Evolutionary conservation across 2,113 vertebrate genomes (phyloP).

Genomic region (Perccottus glenii): DNA sequence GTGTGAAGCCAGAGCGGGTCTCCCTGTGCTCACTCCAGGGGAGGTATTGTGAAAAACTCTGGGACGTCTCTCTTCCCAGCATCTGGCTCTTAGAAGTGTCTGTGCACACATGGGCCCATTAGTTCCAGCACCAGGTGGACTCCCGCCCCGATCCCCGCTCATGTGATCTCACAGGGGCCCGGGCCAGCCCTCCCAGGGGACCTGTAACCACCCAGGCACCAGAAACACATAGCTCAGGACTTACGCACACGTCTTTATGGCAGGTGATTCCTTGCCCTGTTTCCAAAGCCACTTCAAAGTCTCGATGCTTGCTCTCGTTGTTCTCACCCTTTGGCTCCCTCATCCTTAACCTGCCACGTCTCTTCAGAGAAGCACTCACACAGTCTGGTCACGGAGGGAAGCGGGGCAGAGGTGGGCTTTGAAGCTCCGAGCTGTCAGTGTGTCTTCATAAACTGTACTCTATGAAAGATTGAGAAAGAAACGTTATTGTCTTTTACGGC

Average conservation of each 20-base stretch:
- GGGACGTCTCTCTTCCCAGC: constrained; percentile 62
- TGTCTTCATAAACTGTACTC: neutral
- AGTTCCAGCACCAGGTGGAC: constrained; percentile 78
- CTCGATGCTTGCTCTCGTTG: constrained; percentile 30
- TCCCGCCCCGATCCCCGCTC: constrained; percentile 59
- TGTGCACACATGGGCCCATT: constrained; percentile 79
- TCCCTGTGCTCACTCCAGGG: constrained; percentile 50
- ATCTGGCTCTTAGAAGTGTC: constrained; percentile 80
- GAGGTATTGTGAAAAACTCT: constrained; percentile 63
- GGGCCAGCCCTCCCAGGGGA: constrained; percentile 69
- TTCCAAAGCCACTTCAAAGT: constrained; percentile 70
- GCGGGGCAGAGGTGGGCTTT: constrained; percentile 35
- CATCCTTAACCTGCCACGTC: constrained; percentile 56
- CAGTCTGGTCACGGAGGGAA: constrained; percentile 40
- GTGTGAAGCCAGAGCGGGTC: constrained; percentile 48
- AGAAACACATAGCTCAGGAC: constrained; percentile 75
- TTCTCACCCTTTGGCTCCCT: constrained; percentile 56
- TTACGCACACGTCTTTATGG: constrained; percentile 74
- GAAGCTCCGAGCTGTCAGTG: constrained; percentile 28
- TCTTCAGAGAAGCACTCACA: constrained; percentile 24
- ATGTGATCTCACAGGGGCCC: constrained; percentile 76
- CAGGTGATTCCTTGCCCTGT: constrained; percentile 71
- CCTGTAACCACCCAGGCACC: constrained; percentile 77
- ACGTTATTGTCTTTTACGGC: neutral
- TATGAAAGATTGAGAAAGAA: neutral